phyloP scores from a whole-genome alignment of 2,113 vertebrate genomes.

The Passer domesticus region DNA sequence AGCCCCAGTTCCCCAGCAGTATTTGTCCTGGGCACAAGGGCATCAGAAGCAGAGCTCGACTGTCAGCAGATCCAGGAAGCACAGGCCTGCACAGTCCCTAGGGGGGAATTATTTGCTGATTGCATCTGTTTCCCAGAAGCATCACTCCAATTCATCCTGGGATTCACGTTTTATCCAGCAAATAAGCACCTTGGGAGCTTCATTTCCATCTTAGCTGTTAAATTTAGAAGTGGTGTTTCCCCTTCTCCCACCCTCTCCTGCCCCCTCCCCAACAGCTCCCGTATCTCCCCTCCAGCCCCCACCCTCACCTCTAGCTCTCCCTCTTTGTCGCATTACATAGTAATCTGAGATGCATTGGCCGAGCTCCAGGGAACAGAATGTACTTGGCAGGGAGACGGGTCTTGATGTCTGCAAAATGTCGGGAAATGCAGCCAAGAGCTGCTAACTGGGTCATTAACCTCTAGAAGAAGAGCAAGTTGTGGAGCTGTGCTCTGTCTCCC shows the following conservation, averaged over 20 bases:
- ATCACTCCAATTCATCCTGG: constrained; percentile 37
- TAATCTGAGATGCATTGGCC: constrained; percentile 82
- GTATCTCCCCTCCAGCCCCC: constrained; percentile 50
- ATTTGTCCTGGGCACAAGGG: constrained; percentile 23
- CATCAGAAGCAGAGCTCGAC: constrained; percentile 8
- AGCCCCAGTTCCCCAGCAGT: not conserved
- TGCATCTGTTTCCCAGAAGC: constrained; percentile 65
- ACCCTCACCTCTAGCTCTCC: constrained; percentile 76
- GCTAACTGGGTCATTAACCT: constrained; percentile 88
- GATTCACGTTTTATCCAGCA: constrained; percentile 32
- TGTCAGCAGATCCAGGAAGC: constrained; percentile 46
- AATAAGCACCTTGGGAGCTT: constrained; percentile 61
- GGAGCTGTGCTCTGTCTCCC: constrained; percentile 75
- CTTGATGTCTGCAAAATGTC: constrained; percentile 86
- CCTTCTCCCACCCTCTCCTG: constrained; percentile 8
- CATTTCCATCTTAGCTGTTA: constrained; percentile 49
- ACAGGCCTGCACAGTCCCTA: constrained; percentile 11
- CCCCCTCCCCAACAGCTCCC: constrained; percentile 30
- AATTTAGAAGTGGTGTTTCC: constrained; percentile 69
- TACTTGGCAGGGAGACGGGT: constrained; percentile 81
- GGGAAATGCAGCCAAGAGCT: constrained; percentile 84
- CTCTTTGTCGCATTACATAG: constrained; percentile 83
- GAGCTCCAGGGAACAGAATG: constrained; percentile 86
- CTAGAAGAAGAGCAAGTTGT: constrained; percentile 78
- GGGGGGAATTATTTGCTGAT: constrained; percentile 51